Evolutionary conservation across 2,888 invertebrate species (phyloP).

Genomic region (Tolmerus cingulatus): DNA sequence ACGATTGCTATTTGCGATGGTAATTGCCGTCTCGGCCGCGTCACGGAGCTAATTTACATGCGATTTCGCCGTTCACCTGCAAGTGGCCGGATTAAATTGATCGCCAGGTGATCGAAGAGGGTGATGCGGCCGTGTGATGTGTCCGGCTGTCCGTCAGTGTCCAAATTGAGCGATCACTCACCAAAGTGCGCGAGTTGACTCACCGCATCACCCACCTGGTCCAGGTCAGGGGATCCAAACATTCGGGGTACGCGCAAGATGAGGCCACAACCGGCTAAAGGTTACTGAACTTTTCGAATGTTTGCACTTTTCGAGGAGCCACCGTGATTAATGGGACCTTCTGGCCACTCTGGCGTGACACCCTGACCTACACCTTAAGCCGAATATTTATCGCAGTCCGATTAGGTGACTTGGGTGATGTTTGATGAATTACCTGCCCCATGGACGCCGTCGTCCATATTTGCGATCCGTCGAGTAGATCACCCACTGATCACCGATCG

Average conservation of each 20-base stretch:
- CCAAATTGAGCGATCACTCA: slow-evolving; percentile 27
- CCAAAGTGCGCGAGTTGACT: not conserved
- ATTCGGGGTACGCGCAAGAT: not conserved
- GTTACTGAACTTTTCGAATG: not conserved
- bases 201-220: not conserved
- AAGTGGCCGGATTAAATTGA: not conserved
- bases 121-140: not conserved
- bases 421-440: not conserved
- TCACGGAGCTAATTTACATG: slow-evolving; percentile 36
- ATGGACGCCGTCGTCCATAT: not conserved
- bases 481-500: not conserved
- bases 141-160: not conserved
- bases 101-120: slow-evolving; percentile 36
- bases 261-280: not conserved
- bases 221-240: not conserved
- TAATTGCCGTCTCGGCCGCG: slow-evolving; percentile 27
- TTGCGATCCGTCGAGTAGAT: not conserved
- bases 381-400: not conserved
- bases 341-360: not conserved
- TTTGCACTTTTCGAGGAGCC: not conserved
- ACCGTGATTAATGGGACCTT: not conserved
- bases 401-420: not conserved
- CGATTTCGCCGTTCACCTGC: slow-evolving; percentile 30
- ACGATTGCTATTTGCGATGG: slow-evolving; percentile 15
- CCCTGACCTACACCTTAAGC: slow-evolving; percentile 29